Evolutionary conservation across 2,113 vertebrate species (phyloP).

Genomic region (Ibidorhyncha struthersii): DNA sequence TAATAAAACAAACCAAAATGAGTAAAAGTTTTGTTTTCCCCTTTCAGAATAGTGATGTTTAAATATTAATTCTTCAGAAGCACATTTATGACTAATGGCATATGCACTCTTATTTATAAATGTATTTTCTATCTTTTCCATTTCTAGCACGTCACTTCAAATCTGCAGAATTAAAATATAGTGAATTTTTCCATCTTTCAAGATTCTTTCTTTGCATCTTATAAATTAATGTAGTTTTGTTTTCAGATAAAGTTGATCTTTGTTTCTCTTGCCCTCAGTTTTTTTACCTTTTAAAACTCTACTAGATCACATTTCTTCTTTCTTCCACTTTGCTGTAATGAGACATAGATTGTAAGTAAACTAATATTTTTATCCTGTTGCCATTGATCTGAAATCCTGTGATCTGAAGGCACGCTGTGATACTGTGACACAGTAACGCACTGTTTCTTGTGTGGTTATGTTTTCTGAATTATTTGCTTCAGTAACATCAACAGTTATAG

Average conservation of each 20-base stretch:
- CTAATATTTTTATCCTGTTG: neutral
- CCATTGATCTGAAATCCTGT: neutral
- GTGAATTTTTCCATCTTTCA: neutral
- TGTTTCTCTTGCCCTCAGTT: neutral
- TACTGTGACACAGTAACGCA: neutral
- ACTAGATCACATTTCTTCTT: neutral
- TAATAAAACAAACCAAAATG: neutral
- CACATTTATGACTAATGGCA: neutral
- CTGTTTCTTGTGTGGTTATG: neutral
- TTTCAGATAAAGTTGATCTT: neutral
- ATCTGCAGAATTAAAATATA: neutral
- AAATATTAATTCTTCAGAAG: slow-evolving; percentile 6
- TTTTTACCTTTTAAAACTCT: neutral
- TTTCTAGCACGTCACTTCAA: neutral
- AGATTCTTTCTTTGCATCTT: neutral
- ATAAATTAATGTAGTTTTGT: neutral
- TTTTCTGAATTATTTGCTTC: neutral
- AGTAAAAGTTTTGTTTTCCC: neutral
- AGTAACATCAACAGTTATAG: neutral
- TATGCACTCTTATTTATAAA: slow-evolving; percentile 13
- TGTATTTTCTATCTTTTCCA: neutral
- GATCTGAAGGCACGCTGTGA: neutral
- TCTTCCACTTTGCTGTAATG: neutral
- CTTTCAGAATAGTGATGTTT: neutral
- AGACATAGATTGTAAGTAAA: neutral